phyloP scores from a whole-genome alignment of 1,140 invertebrate species.

The Popillia japonica region DNA sequence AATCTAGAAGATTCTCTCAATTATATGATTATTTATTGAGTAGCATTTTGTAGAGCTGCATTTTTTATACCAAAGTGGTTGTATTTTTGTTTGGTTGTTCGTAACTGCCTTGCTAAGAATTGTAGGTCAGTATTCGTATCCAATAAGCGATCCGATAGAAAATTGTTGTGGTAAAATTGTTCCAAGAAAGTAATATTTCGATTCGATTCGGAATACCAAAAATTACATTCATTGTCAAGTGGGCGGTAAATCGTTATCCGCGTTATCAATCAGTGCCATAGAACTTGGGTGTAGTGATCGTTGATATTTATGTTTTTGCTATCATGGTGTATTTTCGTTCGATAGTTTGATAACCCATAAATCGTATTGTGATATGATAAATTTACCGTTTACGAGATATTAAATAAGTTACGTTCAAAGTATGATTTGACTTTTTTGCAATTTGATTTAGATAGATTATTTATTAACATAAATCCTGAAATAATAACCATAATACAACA shows the following conservation, averaged over 20 bases:
- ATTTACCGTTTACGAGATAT: neutral
- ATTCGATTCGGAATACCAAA: neutral
- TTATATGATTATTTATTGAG: too few species aligned
- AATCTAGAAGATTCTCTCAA: too few species aligned
- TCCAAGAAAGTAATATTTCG: too few species aligned
- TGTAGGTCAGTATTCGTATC: neutral
- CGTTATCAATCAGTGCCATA: slow-evolving; percentile 4
- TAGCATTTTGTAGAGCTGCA: neutral
- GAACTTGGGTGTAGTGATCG: neutral
- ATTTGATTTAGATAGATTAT: neutral
- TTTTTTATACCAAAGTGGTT: neutral
- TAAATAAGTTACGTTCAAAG: neutral
- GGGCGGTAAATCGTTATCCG: neutral
- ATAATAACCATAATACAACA: slow-evolving; percentile 5
- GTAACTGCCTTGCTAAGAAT: neutral
- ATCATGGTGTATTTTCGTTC: neutral
- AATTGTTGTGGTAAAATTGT: too few species aligned
- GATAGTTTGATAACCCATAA: neutral
- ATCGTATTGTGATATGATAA: neutral
- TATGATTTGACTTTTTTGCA: neutral
- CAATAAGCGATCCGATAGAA: neutral
- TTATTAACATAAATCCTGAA: neutral
- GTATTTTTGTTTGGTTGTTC: neutral
- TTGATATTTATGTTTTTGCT: neutral
- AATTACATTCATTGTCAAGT: neutral